Conservation (phyloP, 1,140 invertebrate species). For the Heliconius hewitsoni region DNA sequence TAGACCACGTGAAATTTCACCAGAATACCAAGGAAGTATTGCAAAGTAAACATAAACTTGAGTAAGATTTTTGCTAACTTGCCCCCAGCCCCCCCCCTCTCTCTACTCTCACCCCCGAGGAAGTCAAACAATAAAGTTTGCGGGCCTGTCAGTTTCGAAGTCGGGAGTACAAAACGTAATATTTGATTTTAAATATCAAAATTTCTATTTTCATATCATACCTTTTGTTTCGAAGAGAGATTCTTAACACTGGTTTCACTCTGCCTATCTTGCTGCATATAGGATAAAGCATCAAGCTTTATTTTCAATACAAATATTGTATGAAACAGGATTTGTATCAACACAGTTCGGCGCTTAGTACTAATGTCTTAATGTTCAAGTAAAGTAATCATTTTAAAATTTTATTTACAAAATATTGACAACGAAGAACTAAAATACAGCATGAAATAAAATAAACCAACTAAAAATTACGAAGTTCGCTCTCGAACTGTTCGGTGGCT, state of each 20-base stretch:
- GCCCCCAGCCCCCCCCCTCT: too few species aligned
- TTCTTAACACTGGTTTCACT: too few species aligned
- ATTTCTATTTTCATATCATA: too few species aligned
- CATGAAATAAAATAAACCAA: constrained; percentile 9
- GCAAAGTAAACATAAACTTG: constrained; percentile 8
- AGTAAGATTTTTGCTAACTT: not conserved
- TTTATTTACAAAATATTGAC: constrained; percentile 11
- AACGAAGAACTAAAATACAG: not conserved
- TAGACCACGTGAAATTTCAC: not conserved
- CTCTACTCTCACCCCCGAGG: not conserved
- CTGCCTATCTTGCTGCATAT: too few species aligned
- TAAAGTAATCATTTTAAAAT: constrained; percentile 6
- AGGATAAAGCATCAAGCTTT: too few species aligned
- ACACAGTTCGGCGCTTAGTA: not conserved
- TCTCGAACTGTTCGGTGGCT: constrained; percentile 5
- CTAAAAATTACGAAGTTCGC: constrained; percentile 15
- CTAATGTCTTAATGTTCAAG: not conserved
- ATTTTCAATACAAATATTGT: not conserved
- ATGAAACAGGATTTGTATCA: too few species aligned
- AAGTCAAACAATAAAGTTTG: not conserved
- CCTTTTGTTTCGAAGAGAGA: too few species aligned
- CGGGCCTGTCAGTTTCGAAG: not conserved
- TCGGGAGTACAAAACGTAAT: not conserved
- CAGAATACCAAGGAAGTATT: not conserved
- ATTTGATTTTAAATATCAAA: not conserved